Evolutionary conservation across 2,113 vertebrate species (phyloP), one percentile per base, ranked within the genome.

Genomic region (Brachirus orientalis): DNA sequence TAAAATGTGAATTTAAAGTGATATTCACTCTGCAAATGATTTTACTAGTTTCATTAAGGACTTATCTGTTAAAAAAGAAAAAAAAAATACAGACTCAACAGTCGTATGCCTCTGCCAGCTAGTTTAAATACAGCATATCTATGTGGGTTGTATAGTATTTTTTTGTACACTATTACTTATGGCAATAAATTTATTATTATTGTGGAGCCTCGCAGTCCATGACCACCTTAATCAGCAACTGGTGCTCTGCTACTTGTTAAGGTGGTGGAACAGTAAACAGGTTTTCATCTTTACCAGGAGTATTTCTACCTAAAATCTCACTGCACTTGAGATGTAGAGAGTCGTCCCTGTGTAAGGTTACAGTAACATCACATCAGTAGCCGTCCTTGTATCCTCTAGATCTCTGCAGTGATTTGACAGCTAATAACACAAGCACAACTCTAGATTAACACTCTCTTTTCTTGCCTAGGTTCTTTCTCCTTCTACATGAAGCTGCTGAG

Each of bases 301-400:
- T 38, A 58, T 70, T 67, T 63, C 53, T 41, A 43, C 41, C 56
- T 69, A 53, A 84, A 80, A 72, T 53, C 79, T 69, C 63, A 22
- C 51, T 36, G 63, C 50, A 69, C 75, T 79, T 71, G 40, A 69
- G 61, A 69, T 58, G 54, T 79, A 62, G 52, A 87, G 75, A 66
- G 63, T 17, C 38, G 56, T 16, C 74, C 66, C 63, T 77, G 73
- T 74, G 43, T 54, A 64, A 69, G 59, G 60, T 72, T 69, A n/a
- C n/a, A n/a, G n/a, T n/a, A 79, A 79, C 73, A 84, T 77, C 75
- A 77, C 73, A 85, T 68, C 77, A 73, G 69, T 69, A 69, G 47
- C 52, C 14, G 65, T 80, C 46, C 38, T 58, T 75, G 74, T 17
- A 69, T 67, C 61, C 59, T 43, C 58, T 45, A 47, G 43, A 47